Evolutionary conservation across 2,797 vertebrate species (phyloP).

Genomic region (Rhinogobio ventralis): DNA sequence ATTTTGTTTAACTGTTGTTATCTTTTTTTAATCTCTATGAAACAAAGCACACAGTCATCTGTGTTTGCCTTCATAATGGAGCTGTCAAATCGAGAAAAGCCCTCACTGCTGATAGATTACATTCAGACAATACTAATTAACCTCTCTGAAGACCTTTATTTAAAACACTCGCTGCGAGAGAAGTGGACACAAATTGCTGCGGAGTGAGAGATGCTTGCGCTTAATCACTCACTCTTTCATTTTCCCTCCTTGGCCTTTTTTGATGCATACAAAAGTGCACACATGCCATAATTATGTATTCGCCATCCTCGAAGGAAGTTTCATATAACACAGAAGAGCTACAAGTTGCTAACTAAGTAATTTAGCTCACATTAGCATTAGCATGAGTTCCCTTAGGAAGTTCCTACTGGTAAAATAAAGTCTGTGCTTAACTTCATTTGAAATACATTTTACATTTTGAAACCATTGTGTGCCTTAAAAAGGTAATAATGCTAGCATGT

Average conservation of each 20-base stretch:
- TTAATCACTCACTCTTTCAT: slow-evolving; percentile 44
- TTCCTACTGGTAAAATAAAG: background rate
- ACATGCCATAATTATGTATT: slow-evolving; percentile 31
- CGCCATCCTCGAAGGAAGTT: background rate
- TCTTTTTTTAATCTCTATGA: slow-evolving; percentile 43
- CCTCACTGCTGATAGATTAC: slow-evolving; percentile 59
- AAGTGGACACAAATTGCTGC: slow-evolving; percentile 33
- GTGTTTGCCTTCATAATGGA: slow-evolving; percentile 58
- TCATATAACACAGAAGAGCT: background rate
- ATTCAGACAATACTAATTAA: slow-evolving; percentile 65
- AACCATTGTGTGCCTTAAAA: background rate
- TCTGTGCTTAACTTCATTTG: background rate
- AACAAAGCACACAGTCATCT: slow-evolving; percentile 29
- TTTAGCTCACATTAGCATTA: slow-evolving; percentile 1
- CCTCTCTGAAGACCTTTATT: slow-evolving; percentile 59
- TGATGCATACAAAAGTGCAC: slow-evolving; percentile 24
- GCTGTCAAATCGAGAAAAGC: slow-evolving; percentile 55
- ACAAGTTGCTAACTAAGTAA: background rate
- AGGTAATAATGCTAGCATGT: background rate
- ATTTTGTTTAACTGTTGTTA: slow-evolving; percentile 45
- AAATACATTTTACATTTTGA: background rate
- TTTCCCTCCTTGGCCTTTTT: slow-evolving; percentile 23
- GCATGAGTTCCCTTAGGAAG: background rate
- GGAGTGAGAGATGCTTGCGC: slow-evolving; percentile 1
- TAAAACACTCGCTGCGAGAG: slow-evolving; percentile 27